Base-by-base conservation (phyloP, 64 coral and sea anemone species). In the Porites lutea region DNA sequence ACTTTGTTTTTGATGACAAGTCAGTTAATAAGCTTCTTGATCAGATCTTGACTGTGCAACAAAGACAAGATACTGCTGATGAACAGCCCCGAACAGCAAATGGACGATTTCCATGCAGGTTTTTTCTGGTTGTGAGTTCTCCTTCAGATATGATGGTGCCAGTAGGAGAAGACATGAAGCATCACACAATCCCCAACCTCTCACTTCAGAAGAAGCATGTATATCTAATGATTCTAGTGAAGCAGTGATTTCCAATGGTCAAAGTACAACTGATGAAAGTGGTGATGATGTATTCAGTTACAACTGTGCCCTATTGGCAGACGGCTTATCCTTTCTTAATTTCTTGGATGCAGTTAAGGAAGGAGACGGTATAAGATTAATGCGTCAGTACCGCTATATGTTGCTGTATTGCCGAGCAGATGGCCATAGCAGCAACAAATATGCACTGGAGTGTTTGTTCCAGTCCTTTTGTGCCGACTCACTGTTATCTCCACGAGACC, bases 291-390 rank as follows among this genome's bases (percentile, higher is more conserved):
- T 78, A 2, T 86, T 54, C 19, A 87, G 64, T 27, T 92, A 92
- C 52, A 92, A 92, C 53, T 92, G 71, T 92, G 81, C 82, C 3
- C n/a, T 87, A 2, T 12, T 92, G 19, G 19, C 71, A 10, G 90
- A 92, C 70, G 71, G 82, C 1, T 77, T 77, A 13, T 65, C 86
- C 2, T 86, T 92, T 52, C 2, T 86, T 2, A 92, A 87, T 10
- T 92, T 92, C 27, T 43, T 92, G 3, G 90, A 92, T 85, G 90
- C 90, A 48, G 66, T 78, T 15, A 20, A 10, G 4, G 82, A 92
- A 58, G 90, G 82, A 3, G 82, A 86, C 68, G 90, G 90, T 13
- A 16, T 5, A 21, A 73, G 60, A 19, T 7, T 92, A 3, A 87
- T 86, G 58, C 65, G 81, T 6, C 90, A 92, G 73, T 92, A 87